Base-by-base conservation (phyloP, 2,113 vertebrate species). In the Microcebus griseorufus region DNA sequence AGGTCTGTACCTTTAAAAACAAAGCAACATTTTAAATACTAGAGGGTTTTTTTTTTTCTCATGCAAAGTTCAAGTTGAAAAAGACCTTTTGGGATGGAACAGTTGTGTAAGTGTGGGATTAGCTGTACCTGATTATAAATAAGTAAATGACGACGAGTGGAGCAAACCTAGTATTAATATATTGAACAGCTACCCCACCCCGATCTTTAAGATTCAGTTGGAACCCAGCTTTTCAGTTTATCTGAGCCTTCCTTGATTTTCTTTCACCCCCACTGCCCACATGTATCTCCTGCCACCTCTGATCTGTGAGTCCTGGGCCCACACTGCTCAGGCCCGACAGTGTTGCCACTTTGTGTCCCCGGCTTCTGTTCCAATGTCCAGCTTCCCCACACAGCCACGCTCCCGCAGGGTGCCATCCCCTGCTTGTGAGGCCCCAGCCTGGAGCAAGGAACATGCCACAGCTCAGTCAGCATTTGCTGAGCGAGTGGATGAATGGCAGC, bases 81-180 rank as follows among this genome's bases (percentile, higher is more conserved):
- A 97, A 97, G 95, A 83, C 51, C 62, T 94, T 94, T 90, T 5
- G 67, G 95, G 62, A 75, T 67, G 85, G 81, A 91, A 89, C 78
- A 70, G 96, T 97, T 98, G 91, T 91, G 51, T 96, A 98, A 97
- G 96, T 48, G 9, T 6, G 23, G 97, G 89, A 97, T 98, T 97
- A 97, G 94, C 95, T 97, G 96, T 97, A 75, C 95, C 81, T 69
- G 88, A 93, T 94, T 94, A 94, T 97, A 96, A 96, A 93, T 95
- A 96, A 85, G 73, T 51, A 62, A 78, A 17, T 45, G 45, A 45
- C 5, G 48, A 27, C 88, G n/a, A 69, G n/a, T 13, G 5, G 42
- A 39, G 95, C 51, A 72, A 79, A 48, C 34, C 73, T 34, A 10
- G 25, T 14, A 16, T 53, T 53, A 53, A 53, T 45, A 23, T 16